These are phyloP conservation scores for Hyposoter dolosus DNA, from an alignment of 2,888 invertebrate species.

Conservation along the genomic window DNA sequence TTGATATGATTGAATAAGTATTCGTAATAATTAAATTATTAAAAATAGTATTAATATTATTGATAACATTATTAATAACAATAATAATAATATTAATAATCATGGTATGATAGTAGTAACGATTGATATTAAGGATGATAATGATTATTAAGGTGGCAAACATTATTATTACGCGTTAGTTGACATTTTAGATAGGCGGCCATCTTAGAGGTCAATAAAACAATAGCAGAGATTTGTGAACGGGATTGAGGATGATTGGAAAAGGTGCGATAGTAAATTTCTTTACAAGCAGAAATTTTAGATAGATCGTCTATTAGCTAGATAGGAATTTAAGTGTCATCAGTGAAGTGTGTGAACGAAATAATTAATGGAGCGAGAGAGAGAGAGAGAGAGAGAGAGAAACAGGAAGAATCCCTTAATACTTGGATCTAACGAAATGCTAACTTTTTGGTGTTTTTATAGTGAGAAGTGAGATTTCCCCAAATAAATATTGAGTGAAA, in stretches of 20 bases:
- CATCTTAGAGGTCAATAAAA: constrained; percentile 52
- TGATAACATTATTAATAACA: constrained; percentile 36
- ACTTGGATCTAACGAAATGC: not conserved
- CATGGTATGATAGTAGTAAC: constrained; percentile 21
- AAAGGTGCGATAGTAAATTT: constrained; percentile 48
- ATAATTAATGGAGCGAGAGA: constrained; percentile 2
- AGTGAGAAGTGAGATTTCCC: constrained; percentile 22
- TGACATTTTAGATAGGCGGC: constrained; percentile 51
- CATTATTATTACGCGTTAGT: constrained; percentile 57
- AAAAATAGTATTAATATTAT: constrained; percentile 2
- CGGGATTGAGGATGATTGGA: constrained; percentile 25
- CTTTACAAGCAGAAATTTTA: constrained; percentile 46
- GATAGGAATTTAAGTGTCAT: constrained; percentile 58
- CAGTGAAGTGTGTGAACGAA: constrained; percentile 19
- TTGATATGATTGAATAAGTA: constrained; percentile 43
- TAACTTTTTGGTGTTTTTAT: not conserved
- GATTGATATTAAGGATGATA: constrained; percentile 48
- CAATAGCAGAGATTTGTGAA: constrained; percentile 39
- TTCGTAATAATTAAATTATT: not conserved
- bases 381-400: constrained; percentile 4
- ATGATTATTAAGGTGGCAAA: constrained; percentile 48
- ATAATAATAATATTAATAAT: constrained; percentile 14
- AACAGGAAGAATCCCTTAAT: constrained; percentile 8
- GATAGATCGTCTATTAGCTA: constrained; percentile 67
- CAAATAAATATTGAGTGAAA: constrained; percentile 11